Base-by-base conservation (phyloP, 2,888 invertebrate genomes). In the Drosophila kuntzei region DNA sequence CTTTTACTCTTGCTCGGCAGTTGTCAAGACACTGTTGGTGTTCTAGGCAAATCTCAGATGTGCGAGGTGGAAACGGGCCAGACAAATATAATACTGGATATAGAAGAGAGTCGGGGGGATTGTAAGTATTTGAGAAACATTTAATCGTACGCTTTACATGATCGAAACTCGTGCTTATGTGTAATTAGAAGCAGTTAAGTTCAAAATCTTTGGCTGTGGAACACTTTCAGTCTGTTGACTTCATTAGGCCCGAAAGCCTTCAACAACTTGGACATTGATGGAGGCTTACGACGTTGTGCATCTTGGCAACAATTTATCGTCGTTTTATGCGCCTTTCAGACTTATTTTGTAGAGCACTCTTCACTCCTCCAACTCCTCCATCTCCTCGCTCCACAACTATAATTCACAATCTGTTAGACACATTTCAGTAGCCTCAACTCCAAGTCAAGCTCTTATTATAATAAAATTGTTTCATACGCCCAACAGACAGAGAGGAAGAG, bases 31-130 rank as follows among this genome's bases (percentile, higher is more conserved):
- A 81, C 82, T 50, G 78, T 86, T 34, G 89, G 91, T 27, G 79
- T 90, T 59, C 79, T 90, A 79, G 92, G 91, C 49, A 92, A 92
- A 78, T 91, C 91, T 34, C 92, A 92, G 71, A 88, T 92, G 92
- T 98, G 97, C 93, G 97, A 97, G 92, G 96, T 97, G 87, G 96
- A 97, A 93, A 96, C 95, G 63, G 96, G 97, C 36, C 96, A 97
- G 90, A 96, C 97, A 34, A 97, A 97, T 91, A 97, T 97, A 76
- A 97, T 98, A 88, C 93, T 98, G 80, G 97, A 97, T 91, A 97
- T 97, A 79, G 96, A 97, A 92, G 98, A 98, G 92, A 97, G 97
- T 91, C 94, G 95, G 92, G 97, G 96, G 79, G 93, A 94, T 87
- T 95, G 97, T 97, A 94, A 96, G 97, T 96, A 80, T 44, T 22